phyloP scores from a whole-genome alignment of 2,888 invertebrate genomes.

The Chaetogeoica ovagalla region DNA sequence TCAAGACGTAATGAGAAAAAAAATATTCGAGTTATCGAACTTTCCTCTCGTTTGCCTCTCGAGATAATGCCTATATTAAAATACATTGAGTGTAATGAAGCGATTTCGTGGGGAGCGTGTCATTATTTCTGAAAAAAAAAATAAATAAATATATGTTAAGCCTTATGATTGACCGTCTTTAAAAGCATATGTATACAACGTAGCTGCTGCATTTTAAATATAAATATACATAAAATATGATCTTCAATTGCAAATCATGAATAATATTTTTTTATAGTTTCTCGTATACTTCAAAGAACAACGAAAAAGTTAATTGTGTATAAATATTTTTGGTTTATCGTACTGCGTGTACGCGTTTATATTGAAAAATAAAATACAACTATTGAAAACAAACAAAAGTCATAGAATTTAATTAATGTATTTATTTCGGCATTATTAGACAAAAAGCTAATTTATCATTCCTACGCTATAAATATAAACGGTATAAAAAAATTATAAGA shows the following conservation, averaged over 20 bases:
- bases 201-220: neutral
- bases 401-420: too few relatives aligned
- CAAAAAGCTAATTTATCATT: too few relatives aligned
- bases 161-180: neutral
- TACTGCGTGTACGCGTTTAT: too few relatives aligned
- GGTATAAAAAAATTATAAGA: too few relatives aligned
- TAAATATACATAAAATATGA: neutral
- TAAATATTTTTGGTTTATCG: too few relatives aligned
- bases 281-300: too few relatives aligned
- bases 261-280: too few relatives aligned
- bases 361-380: too few relatives aligned
- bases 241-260: neutral
- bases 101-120: neutral
- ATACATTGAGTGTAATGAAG: constrained; percentile 35
- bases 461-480: too few relatives aligned
- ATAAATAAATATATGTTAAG: neutral
- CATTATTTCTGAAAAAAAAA: neutral
- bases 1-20: constrained; percentile 14
- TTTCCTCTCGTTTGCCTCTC: constrained; percentile 27
- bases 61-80: constrained; percentile 30
- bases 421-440: too few relatives aligned
- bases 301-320: too few relatives aligned
- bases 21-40: constrained; percentile 31
- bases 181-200: neutral
- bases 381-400: too few relatives aligned